Evolutionary conservation across 2,113 vertebrate species (phyloP).

Genomic region (Hemichromis elongatus): DNA sequence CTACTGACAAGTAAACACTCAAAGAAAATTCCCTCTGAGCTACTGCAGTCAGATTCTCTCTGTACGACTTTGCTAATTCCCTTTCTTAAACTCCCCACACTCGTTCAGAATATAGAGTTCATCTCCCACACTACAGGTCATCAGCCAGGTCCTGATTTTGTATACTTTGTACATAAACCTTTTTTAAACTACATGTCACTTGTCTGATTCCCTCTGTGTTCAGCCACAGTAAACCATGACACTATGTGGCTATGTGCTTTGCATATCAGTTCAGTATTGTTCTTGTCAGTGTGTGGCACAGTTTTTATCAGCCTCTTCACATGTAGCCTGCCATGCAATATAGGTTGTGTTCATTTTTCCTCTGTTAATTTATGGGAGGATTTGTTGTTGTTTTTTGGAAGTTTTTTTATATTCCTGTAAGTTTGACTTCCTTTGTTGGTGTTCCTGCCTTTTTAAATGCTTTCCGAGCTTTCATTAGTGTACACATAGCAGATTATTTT

Average conservation of each 20-base stretch:
- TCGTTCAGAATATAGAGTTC: neutral
- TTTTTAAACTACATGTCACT: neutral
- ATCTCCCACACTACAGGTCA: neutral
- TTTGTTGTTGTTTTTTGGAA: neutral
- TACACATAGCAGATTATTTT: neutral
- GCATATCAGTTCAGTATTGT: neutral
- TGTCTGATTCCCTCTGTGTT: neutral
- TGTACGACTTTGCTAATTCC: neutral
- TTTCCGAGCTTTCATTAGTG: neutral
- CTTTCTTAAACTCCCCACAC: neutral
- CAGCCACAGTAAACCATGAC: neutral
- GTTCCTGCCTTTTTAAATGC: neutral
- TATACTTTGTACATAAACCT: neutral
- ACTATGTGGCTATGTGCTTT: neutral
- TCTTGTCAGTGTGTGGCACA: neutral
- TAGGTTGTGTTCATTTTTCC: neutral
- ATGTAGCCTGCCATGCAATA: neutral
- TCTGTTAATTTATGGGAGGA: neutral
- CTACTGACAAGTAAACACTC: neutral
- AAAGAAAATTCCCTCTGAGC: neutral
- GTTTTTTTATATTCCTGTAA: neutral
- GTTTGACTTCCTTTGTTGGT: neutral
- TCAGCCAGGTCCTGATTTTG: neutral
- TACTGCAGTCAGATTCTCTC: neutral
- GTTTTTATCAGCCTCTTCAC: neutral